Evolutionary conservation across 92 coral and sea anemone genomes (phyloP).

Genomic region (Meandrina meandrites): DNA sequence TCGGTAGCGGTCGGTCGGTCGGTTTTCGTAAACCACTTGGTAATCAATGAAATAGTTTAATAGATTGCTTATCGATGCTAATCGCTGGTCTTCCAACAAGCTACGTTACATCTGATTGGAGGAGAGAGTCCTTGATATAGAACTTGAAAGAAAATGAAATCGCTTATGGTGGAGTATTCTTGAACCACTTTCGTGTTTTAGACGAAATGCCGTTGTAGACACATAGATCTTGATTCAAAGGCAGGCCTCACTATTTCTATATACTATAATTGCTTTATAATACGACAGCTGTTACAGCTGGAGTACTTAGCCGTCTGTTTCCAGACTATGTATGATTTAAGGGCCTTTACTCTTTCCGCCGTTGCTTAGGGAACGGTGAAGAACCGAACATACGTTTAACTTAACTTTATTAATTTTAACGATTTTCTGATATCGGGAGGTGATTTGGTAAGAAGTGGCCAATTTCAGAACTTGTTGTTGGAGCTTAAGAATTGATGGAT

Average conservation of each 20-base stretch:
- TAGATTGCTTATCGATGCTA: not conserved
- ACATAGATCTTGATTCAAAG: not conserved
- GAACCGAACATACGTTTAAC: not conserved
- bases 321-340: conserved; percentile 16
- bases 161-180: not conserved
- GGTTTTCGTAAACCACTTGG: not conserved
- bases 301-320: not conserved
- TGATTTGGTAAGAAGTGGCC: not conserved
- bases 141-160: not conserved
- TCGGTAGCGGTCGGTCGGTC: not conserved
- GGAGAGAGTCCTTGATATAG: not conserved
- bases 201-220: not conserved
- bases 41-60: not conserved
- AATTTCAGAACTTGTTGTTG: not conserved
- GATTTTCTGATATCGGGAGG: not conserved
- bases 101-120: not conserved
- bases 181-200: not conserved
- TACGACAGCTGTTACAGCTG: conserved; percentile 36
- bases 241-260: not conserved
- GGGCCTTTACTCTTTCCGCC: conserved; percentile 9
- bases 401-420: not conserved
- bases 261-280: not conserved
- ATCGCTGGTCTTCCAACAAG: not conserved
- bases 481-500: not conserved
- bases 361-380: conserved; percentile 28